These are phyloP conservation scores for Pseudochirops corinnae DNA, from an alignment of 2,797 vertebrate species.

Conservation along the genomic window DNA sequence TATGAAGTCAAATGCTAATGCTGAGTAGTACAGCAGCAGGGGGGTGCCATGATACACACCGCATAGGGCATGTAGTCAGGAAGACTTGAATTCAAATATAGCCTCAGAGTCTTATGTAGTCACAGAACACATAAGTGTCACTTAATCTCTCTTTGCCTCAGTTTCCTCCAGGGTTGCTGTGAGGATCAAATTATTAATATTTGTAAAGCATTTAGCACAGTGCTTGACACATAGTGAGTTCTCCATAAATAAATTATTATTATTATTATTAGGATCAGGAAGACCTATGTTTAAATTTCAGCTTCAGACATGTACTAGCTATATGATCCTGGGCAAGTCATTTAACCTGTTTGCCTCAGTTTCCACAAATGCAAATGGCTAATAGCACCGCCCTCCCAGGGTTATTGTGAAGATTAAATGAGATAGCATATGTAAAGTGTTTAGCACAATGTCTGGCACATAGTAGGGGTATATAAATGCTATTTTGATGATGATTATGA, in stretches of 20 bases:
- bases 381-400: not conserved
- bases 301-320: not conserved
- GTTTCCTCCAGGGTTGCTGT: not conserved
- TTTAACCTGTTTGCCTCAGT: not conserved
- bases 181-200: not conserved
- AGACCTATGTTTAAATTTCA: not conserved
- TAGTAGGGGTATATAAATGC: not conserved
- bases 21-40: not conserved
- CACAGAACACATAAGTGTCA: not conserved
- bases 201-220: not conserved
- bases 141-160: not conserved
- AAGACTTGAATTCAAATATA: not conserved
- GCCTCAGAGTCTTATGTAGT: not conserved
- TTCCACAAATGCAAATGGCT: not conserved
- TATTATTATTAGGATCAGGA: not conserved
- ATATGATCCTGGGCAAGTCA: not conserved
- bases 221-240: not conserved
- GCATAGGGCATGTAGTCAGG: not conserved
- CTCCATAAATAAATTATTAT: not conserved
- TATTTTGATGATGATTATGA: no score
- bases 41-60: not conserved
- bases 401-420: not conserved
- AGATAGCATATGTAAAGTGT: not conserved
- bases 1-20: not conserved
- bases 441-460: not conserved